Evolutionary conservation across 1,140 invertebrate species (phyloP).

Genomic region (Cydia splendana): DNA sequence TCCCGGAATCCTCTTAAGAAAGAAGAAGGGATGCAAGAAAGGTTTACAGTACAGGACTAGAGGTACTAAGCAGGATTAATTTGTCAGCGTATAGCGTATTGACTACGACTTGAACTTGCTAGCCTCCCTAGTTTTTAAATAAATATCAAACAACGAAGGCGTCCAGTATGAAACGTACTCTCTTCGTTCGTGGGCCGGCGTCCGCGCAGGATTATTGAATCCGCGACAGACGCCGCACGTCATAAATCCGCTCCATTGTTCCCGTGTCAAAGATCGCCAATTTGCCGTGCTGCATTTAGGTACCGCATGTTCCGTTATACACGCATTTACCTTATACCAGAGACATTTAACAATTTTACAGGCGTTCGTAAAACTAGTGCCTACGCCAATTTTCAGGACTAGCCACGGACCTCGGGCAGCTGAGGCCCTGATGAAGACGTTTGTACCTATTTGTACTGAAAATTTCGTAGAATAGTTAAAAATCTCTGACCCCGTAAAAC

Average conservation of each 20-base stretch:
- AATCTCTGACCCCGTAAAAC: no score
- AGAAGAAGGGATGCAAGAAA: no score
- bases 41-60: no score
- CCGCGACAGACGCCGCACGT: constrained; percentile 57
- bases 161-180: background rate
- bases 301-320: background rate
- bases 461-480: no score
- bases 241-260: constrained; percentile 76
- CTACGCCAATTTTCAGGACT: no score
- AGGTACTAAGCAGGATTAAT: background rate
- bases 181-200: constrained; percentile 39
- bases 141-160: background rate
- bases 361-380: no score
- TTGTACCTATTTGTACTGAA: no score
- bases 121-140: no score
- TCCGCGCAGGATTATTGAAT: constrained; percentile 52
- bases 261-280: constrained; percentile 76
- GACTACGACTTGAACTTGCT: no score
- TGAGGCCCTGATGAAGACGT: no score
- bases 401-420: no score
- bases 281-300: constrained; percentile 53
- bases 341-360: background rate
- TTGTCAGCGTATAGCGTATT: background rate
- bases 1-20: no score
- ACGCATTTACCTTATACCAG: background rate